These are phyloP conservation scores for Crotalus helleri DNA, from an alignment of 2,113 vertebrate genomes.

Conservation along the genomic window DNA sequence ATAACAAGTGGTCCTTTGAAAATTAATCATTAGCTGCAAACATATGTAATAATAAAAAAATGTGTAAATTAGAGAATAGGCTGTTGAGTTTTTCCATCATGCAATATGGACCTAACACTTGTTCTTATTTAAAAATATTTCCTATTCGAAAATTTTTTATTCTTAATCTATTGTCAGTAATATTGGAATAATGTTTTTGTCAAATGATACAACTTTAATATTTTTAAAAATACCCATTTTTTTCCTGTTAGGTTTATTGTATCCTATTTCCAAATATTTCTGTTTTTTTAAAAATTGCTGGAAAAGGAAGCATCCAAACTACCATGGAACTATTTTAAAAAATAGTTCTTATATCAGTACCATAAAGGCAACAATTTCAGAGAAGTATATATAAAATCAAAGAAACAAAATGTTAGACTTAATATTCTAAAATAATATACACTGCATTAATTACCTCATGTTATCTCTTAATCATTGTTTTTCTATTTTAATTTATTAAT, in stretches of 20 bases:
- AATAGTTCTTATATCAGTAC: neutral
- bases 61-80: neutral
- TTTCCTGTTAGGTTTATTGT: neutral
- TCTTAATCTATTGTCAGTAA: neutral
- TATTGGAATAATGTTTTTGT: neutral
- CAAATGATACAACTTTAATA: neutral
- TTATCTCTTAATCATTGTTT: neutral
- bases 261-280: neutral
- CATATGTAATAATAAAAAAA: neutral
- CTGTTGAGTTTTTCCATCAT: neutral
- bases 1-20: neutral
- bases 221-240: neutral
- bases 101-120: neutral
- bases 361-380: neutral
- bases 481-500: conserved; percentile 3
- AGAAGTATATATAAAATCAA: neutral
- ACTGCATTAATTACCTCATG: neutral
- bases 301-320: neutral
- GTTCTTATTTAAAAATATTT: neutral
- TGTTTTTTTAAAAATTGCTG: neutral
- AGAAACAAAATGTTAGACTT: neutral
- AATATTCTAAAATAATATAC: neutral
- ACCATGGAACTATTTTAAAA: neutral
- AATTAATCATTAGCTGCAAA: neutral
- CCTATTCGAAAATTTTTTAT: neutral